Evolutionary conservation across 2,113 vertebrate genomes (phyloP).

Genomic region (Acanthochromis polyacanthus): DNA sequence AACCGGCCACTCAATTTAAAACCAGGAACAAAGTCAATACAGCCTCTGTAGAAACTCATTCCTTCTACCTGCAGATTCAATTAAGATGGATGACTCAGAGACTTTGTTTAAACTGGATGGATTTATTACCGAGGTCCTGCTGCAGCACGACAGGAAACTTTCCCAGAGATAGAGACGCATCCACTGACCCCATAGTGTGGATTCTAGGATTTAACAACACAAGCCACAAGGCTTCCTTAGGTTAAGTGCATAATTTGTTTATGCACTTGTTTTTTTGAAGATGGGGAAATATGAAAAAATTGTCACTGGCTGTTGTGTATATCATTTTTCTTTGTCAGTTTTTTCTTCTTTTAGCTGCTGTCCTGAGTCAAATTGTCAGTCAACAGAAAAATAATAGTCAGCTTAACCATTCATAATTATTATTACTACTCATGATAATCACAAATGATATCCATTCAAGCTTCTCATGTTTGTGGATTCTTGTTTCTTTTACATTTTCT

Average conservation of each 20-base stretch:
- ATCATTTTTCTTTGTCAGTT: not conserved
- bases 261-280: no score
- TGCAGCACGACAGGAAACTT: conserved; percentile 27
- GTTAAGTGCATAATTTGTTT: conserved; percentile 26
- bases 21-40: conserved; percentile 42
- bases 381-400: no score
- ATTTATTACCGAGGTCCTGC: conserved; percentile 43
- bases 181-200: not conserved
- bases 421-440: no score
- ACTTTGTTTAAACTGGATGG: conserved; percentile 52
- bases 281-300: no score
- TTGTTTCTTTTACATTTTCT: no score
- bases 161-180: conserved; percentile 20
- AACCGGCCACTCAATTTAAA: conserved; percentile 55
- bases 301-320: not conserved
- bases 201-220: not conserved
- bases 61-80: conserved; percentile 63
- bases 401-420: no score
- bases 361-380: no score
- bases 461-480: no score
- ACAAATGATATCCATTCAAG: no score
- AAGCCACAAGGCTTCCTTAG: not conserved
- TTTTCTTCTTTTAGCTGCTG: not conserved
- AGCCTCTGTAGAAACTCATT: conserved; percentile 52
- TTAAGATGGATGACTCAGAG: conserved; percentile 62